phyloP scores from a whole-genome alignment of 2,888 invertebrate species.

The Nomada hirtipes region DNA sequence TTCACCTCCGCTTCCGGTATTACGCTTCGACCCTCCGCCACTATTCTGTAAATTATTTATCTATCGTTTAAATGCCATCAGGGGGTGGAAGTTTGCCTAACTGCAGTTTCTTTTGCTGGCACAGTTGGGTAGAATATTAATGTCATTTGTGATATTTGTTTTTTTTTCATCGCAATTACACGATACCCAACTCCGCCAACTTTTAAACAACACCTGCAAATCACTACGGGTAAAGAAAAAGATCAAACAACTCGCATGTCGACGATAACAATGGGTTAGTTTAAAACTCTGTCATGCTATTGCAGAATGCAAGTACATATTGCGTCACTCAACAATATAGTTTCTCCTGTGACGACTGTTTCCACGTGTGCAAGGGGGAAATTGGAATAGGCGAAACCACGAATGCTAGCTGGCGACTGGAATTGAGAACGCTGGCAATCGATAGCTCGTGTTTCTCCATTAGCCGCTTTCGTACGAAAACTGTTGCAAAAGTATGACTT shows the following conservation, averaged over 20 bases:
- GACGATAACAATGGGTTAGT: conserved; percentile 9
- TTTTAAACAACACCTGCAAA: too few relatives aligned
- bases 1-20: conserved; percentile 86
- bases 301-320: neutral
- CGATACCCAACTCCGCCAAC: too few relatives aligned
- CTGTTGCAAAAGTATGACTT: neutral
- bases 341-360: neutral
- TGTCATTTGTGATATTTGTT: neutral
- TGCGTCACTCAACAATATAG: neutral
- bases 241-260: neutral
- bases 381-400: neutral
- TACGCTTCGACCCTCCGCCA: conserved; percentile 86
- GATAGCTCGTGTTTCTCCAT: neutral
- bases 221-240: neutral
- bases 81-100: neutral
- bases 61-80: neutral
- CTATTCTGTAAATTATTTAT: conserved; percentile 76
- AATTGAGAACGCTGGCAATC: neutral
- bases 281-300: neutral
- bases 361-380: neutral
- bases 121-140: neutral
- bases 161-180: neutral
- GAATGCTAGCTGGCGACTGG: neutral
- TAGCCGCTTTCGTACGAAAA: neutral
- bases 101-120: neutral